Percentiles rank a stretch among this genome's conserved stretches.
phyloP scores from a whole-genome alignment of 2,113 vertebrate species.

The Odocoileus hemionus region DNA sequence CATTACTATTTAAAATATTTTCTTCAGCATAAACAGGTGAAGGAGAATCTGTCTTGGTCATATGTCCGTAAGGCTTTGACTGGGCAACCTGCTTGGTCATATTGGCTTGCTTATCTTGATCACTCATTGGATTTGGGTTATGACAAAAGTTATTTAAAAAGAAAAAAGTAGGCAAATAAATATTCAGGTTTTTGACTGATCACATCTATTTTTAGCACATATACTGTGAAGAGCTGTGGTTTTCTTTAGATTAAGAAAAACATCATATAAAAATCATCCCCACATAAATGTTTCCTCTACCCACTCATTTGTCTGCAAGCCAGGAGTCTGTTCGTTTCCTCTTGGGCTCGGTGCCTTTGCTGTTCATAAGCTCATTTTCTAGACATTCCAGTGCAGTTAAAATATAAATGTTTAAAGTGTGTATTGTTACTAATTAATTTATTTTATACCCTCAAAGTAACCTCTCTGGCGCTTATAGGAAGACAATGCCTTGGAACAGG shows the following conservation, averaged over 20 bases:
- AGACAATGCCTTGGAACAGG: neutral
- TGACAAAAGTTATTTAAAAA: constrained; percentile 31
- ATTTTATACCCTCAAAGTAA: neutral
- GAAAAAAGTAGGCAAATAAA: neutral
- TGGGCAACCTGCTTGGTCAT: neutral
- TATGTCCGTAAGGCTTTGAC: neutral
- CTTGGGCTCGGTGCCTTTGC: neutral
- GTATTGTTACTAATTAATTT: neutral
- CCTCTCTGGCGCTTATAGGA: neutral
- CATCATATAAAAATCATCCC: constrained; percentile 27
- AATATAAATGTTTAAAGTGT: neutral
- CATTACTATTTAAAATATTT: neutral
- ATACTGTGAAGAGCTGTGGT: constrained; percentile 57
- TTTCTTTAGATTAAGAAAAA: constrained; percentile 66
- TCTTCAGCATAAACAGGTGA: neutral
- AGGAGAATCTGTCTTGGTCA: neutral
- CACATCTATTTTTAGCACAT: constrained; percentile 38
- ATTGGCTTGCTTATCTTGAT: neutral
- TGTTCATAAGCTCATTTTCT: neutral
- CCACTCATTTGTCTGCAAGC: constrained; percentile 41
- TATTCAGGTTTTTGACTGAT: neutral
- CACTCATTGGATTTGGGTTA: neutral
- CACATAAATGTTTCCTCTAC: constrained; percentile 42
- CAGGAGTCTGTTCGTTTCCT: constrained; percentile 27
- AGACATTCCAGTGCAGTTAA: neutral